phyloP scores from a whole-genome alignment of 2,113 vertebrate species.

The Garra rufa region DNA sequence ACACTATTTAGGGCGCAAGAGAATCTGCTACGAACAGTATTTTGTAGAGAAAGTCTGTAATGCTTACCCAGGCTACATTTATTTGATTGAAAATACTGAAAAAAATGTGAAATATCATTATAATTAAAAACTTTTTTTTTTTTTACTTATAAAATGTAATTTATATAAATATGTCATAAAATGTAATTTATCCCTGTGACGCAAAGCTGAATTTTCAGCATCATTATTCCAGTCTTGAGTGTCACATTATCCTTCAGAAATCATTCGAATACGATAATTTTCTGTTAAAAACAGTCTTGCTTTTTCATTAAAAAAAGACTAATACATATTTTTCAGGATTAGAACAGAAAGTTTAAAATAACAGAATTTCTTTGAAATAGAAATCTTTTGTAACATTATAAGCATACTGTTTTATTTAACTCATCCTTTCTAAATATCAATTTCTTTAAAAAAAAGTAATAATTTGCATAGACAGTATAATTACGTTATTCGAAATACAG shows the following conservation, averaged over 20 bases:
- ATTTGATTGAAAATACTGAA: not conserved
- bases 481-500: not conserved
- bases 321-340: too few relatives aligned
- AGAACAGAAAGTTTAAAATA: not conserved
- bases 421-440: too few relatives aligned
- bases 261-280: too few relatives aligned
- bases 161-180: not conserved
- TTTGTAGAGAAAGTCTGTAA: not conserved
- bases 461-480: not conserved
- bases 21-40: not conserved
- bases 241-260: too few relatives aligned
- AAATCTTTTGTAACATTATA: not conserved
- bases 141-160: too few relatives aligned
- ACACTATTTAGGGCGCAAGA: not conserved
- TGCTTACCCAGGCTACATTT: not conserved
- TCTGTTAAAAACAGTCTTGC: not conserved
- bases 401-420: too few relatives aligned
- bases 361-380: not conserved
- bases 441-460: too few relatives aligned
- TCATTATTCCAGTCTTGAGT: too few relatives aligned
- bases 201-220: too few relatives aligned
- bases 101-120: not conserved
- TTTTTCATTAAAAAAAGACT: too few relatives aligned
- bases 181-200: not conserved
- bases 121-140: not conserved